Conservation (phyloP, 1,140 invertebrate species). For the Zaprionus camerounensis region DNA sequence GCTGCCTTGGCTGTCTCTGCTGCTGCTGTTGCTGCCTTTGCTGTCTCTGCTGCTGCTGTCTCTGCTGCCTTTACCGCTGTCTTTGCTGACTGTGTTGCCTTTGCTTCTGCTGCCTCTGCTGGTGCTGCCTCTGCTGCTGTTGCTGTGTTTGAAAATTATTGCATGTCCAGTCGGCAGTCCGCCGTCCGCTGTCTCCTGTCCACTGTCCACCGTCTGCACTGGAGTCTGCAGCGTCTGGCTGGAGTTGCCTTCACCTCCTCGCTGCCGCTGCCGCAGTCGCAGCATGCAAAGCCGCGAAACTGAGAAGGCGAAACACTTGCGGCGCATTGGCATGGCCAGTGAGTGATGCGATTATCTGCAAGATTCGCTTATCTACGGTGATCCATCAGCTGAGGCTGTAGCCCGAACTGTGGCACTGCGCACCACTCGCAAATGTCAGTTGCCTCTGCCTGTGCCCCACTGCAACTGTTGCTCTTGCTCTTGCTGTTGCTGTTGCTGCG, state of each 20-base stretch:
- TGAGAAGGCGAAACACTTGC: slow-evolving; percentile 61
- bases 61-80: not conserved
- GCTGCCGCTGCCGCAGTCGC: not conserved
- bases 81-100: not conserved
- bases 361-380: slow-evolving; percentile 84
- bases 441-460: slow-evolving; percentile 4
- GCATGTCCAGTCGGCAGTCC: slow-evolving; percentile 64
- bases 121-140: slow-evolving; percentile 15
- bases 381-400: slow-evolving; percentile 65
- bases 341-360: slow-evolving; percentile 84
- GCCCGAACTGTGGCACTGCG: slow-evolving; percentile 38
- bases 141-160: slow-evolving; percentile 75
- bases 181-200: slow-evolving; percentile 18
- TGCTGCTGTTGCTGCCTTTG: not conserved
- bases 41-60: not conserved
- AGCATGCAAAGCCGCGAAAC: slow-evolving; percentile 61
- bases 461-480: slow-evolving; percentile 32
- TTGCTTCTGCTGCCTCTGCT: not conserved
- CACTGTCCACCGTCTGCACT: slow-evolving; percentile 19
- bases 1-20: no score
- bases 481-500: slow-evolving; percentile 40
- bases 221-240: slow-evolving; percentile 25
- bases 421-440: slow-evolving; percentile 47
- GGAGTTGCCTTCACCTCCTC: slow-evolving; percentile 16
- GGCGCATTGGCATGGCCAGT: slow-evolving; percentile 63